Evolutionary conservation across 1,140 invertebrate genomes (phyloP), one percentile per base, ranked within the genome.

Genomic region (Drosophila littoralis): DNA sequence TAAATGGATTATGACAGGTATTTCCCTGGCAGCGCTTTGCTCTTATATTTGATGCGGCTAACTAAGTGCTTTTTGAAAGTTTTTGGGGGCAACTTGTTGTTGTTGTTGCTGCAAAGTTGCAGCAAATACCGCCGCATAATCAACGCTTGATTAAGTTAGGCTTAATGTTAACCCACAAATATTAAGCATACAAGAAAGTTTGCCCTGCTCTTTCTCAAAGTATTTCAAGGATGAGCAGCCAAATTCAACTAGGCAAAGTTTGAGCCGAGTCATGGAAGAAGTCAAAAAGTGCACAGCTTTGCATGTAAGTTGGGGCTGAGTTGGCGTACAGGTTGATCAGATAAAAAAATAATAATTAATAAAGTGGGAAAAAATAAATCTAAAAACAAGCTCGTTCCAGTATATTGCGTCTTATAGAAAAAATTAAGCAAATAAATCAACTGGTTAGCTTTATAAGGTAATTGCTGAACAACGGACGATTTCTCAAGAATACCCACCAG

Each of bases 11-110:
- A 66, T 54, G 13, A 10, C 32, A 22, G 9, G 33, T 6, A 17
- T 13, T n/a, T 58, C 2, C 10, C n/a, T 46, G 12, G 40, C 55
- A 32, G 17, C n/a, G 9, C 7, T n/a, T 64, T 52, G 12, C 5
- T 28, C 6, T 42, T 17, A 69, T 69, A 15, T 55, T 69, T 55
- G 60, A 48, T 61, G 28, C 35, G 38, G 57, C 35, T 69, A 57
- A 63, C 51, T 48, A 75, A 70, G 66, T 69, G 71, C 58, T 75
- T 63, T 51, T 10, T 10, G 38, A 58, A 71, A 60, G 66, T 60
- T 70, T 32, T 17, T 42, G 17, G 6, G 52, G 5, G 12, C 55
- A 13, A 28, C 22, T 45, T 55, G 63, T 22, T 36, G 61, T 6
- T 55, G 38, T 9, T 65, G 33, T 45, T 45, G 36, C 12, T 38